Evolutionary conservation across 2,888 invertebrate species (phyloP).

Genomic region (Clitarchus hookeri): DNA sequence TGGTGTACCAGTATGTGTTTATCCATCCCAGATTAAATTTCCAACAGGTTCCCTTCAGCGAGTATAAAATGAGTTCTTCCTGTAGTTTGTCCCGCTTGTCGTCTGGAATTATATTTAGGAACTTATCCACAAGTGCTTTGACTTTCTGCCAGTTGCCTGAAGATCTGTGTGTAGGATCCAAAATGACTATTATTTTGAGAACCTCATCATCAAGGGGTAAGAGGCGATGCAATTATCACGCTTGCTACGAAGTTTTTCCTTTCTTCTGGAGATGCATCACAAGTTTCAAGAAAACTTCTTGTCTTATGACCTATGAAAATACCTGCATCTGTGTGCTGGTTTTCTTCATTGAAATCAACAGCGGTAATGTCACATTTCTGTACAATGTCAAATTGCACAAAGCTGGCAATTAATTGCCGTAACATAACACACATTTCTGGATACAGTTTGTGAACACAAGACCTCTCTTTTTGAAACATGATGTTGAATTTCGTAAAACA

Average conservation of each 20-base stretch:
- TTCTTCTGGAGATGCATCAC: not conserved
- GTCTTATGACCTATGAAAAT: constrained; percentile 16
- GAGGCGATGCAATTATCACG: not conserved
- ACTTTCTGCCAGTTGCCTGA: constrained; percentile 15
- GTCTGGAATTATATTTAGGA: not conserved
- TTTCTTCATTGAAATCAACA: constrained; percentile 1
- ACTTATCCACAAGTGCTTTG: not conserved
- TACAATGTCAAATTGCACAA: not conserved
- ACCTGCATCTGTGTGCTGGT: not conserved
- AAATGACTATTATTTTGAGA: not conserved
- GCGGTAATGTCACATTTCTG: constrained; percentile 17
- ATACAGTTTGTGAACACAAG: too few relatives aligned
- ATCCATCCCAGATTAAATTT: not conserved
- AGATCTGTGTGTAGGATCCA: too few relatives aligned
- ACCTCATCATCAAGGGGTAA: constrained; percentile 18
- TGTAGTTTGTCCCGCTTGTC: not conserved
- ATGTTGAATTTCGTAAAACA: not conserved
- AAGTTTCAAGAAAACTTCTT: not conserved
- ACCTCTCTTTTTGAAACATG: not conserved
- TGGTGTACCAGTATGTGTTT: not conserved
- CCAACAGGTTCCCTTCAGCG: not conserved
- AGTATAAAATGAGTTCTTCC: not conserved
- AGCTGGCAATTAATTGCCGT: constrained; percentile 3
- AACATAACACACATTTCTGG: not conserved
- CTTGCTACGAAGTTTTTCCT: not conserved